phyloP scores from a whole-genome alignment of 2,797 vertebrate genomes.

The Gallinago stenura region DNA sequence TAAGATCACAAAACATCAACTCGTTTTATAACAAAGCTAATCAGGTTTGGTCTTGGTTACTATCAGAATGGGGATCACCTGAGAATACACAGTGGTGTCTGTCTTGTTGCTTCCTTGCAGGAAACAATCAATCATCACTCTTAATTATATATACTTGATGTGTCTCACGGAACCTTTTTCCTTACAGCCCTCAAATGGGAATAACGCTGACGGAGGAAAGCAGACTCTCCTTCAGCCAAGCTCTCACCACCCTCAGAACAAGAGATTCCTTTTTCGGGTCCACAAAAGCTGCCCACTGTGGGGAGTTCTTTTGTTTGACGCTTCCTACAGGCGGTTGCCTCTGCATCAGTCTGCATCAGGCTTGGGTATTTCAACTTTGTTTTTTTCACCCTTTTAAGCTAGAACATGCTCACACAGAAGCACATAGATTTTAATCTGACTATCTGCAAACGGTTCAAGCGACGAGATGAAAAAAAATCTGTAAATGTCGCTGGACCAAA shows the following conservation, averaged over 20 bases:
- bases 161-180: slow-evolving; percentile 1
- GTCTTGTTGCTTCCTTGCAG: background rate
- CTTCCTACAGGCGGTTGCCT: background rate
- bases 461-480: background rate
- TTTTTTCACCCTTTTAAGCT: background rate
- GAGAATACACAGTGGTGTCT: background rate
- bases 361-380: background rate
- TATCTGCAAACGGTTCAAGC: background rate
- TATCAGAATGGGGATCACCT: background rate
- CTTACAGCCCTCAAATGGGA: background rate
- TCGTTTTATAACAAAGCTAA: background rate
- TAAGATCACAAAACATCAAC: slow-evolving; percentile 42
- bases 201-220: background rate
- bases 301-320: background rate
- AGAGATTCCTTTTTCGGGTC: background rate
- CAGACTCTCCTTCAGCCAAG: background rate
- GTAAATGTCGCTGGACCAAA: background rate
- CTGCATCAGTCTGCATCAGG: background rate
- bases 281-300: background rate
- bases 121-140: slow-evolving; percentile 12
- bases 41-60: slow-evolving; percentile 2
- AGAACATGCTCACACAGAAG: background rate
- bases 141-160: slow-evolving; percentile 2
- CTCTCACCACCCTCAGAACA: background rate
- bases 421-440: background rate